Evolutionary conservation across 2,888 invertebrate species (phyloP).

Genomic region (Drymonia ruficornis): DNA sequence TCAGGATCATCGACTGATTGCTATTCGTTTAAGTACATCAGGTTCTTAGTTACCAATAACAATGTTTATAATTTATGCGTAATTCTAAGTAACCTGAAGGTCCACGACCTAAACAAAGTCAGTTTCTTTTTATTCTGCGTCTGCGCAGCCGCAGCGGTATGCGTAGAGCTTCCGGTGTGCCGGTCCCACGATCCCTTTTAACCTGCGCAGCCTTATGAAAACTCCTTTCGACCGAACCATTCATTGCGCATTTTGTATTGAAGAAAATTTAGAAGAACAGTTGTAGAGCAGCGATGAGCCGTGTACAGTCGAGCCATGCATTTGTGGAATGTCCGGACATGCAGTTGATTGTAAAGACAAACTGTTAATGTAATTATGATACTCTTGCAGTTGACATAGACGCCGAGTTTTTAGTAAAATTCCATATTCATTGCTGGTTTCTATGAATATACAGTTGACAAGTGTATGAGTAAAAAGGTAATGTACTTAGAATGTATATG

Average conservation of each 20-base stretch:
- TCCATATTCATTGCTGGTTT: conserved; percentile 27
- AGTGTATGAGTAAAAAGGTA: background rate
- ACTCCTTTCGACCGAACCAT: conserved; percentile 22
- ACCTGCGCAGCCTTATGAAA: conserved; percentile 17
- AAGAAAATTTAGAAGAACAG: background rate
- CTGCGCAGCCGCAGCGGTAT: conserved; percentile 26
- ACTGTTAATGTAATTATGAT: conserved; percentile 15
- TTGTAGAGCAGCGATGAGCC: conserved; percentile 19
- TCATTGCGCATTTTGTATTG: conserved; percentile 24
- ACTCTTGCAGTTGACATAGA: conserved; percentile 9
- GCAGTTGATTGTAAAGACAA: conserved; percentile 20
- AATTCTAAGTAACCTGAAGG: too few species aligned
- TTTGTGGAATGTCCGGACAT: conserved; percentile 51
- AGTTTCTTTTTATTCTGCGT: too few species aligned
- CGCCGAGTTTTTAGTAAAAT: conserved; percentile 6
- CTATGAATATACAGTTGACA: background rate
- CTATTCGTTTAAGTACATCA: background rate
- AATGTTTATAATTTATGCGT: too few species aligned
- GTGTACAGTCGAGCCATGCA: conserved; percentile 30
- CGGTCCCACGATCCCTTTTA: conserved; percentile 43
- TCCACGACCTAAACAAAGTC: too few species aligned
- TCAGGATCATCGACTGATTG: too few species aligned
- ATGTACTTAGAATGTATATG: conserved; percentile 19
- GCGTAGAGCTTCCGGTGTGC: conserved; percentile 47
- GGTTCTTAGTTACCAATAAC: too few species aligned